Conservation (phyloP, 2,888 invertebrate species). For the Furcula furcula region DNA sequence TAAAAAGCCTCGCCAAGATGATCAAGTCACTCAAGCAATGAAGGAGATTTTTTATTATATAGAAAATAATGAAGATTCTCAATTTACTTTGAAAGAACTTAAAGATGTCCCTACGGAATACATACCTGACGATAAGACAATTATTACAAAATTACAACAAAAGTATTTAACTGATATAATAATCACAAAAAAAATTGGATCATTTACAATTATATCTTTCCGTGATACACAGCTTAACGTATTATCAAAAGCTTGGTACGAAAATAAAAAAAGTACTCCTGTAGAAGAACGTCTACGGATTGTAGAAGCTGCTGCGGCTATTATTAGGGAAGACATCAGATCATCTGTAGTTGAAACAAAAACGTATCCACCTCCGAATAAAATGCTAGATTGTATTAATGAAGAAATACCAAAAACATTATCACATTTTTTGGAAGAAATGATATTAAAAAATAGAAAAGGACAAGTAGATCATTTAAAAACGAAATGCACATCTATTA, state of each 20-base stretch:
- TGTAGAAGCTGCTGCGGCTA: constrained; percentile 49
- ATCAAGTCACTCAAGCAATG: too few species aligned
- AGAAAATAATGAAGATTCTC: too few species aligned
- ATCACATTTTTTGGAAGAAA: constrained; percentile 39
- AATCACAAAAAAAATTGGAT: too few species aligned
- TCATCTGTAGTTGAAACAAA: constrained; percentile 40
- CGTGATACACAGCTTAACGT: too few species aligned
- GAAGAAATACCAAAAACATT: constrained; percentile 35
- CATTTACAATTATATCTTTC: too few species aligned
- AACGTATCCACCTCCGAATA: constrained; percentile 42
- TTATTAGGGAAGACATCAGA: constrained; percentile 50
- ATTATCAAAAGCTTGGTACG: constrained; percentile 46
- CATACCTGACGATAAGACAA: too few species aligned
- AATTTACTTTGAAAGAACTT: too few species aligned
- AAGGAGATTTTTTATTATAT: too few species aligned
- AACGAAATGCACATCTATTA: constrained; percentile 43
- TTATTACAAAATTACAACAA: too few species aligned
- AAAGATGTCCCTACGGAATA: too few species aligned
- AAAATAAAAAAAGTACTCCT: constrained; percentile 37
- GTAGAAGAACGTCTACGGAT: constrained; percentile 40
- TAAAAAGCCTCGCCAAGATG: too few species aligned
- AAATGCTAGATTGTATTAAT: constrained; percentile 35
- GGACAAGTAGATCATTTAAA: constrained; percentile 31
- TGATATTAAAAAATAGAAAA: constrained; percentile 37
- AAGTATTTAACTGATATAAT: too few species aligned